These are phyloP conservation scores for Aramus guarauna DNA, from an alignment of 2,113 vertebrate genomes.

Conservation along the genomic window DNA sequence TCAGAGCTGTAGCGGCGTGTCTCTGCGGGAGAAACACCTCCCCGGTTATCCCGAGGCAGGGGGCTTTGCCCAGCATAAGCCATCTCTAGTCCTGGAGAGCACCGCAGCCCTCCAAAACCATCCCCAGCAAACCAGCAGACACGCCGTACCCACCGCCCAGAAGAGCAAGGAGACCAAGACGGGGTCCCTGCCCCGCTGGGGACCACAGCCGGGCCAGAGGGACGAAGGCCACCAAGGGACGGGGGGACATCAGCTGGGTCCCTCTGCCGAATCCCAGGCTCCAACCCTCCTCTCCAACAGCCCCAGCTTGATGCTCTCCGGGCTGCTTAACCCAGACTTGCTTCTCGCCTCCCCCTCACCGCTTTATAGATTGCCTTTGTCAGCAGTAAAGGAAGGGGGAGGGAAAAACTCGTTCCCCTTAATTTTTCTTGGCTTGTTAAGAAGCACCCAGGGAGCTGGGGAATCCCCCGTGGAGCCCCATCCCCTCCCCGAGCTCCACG, in stretches of 20 bases:
- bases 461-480: too few relatives aligned
- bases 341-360: neutral
- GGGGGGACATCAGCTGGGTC: neutral
- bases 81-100: too few relatives aligned
- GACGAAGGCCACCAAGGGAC: neutral
- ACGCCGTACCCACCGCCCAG: fast-evolving
- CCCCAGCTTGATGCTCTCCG: neutral
- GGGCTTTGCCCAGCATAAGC: neutral
- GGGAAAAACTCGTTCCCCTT: neutral
- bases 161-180: neutral
- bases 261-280: too few relatives aligned
- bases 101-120: neutral
- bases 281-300: neutral
- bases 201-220: neutral
- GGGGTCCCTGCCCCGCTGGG: too few relatives aligned
- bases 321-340: neutral
- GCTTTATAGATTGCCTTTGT: neutral
- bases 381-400: neutral
- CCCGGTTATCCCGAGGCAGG: neutral
- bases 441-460: too few relatives aligned
- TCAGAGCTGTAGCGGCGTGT: neutral
- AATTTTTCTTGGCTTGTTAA: neutral
- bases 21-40: too few relatives aligned
- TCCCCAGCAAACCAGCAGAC: neutral
- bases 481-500: neutral